Evolutionary conservation across 2,888 invertebrate species (phyloP).

Genomic region (Brachyopa scutellaris): DNA sequence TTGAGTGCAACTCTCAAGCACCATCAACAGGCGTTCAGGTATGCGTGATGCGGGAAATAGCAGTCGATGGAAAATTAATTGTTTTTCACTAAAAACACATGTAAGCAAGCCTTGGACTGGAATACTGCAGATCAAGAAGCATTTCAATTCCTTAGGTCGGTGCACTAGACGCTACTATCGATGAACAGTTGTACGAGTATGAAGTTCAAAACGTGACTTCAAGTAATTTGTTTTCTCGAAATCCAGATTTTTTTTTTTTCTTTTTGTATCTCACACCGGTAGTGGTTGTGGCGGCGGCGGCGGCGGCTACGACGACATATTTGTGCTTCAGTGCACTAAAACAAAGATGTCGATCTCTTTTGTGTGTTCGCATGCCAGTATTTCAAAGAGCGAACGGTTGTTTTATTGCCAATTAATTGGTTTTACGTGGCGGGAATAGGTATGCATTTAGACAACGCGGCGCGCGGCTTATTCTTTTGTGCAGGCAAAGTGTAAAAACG

Average conservation of each 20-base stretch:
- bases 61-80: conserved; percentile 45
- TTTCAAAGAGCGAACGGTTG: conserved; percentile 11
- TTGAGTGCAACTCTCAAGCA: conserved; percentile 4
- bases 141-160: conserved; percentile 30
- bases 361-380: conserved; percentile 17
- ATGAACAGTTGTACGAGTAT: too few species aligned
- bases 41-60: conserved; percentile 16
- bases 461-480: too few species aligned
- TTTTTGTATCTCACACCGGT: background rate
- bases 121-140: conserved; percentile 39
- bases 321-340: background rate
- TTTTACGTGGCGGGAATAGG: conserved; percentile 33
- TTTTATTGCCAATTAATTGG: conserved; percentile 54
- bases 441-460: too few species aligned
- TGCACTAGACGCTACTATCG: conserved; percentile 20
- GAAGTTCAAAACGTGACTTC: conserved; percentile 54
- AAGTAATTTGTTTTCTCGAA: conserved; percentile 48
- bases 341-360: conserved; percentile 47
- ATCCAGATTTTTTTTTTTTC: conserved; percentile 29
- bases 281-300: too few species aligned
- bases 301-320: background rate
- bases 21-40: background rate
- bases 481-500: too few species aligned
- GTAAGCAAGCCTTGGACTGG: conserved; percentile 26
- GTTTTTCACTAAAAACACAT: conserved; percentile 53